Base-by-base conservation (phyloP, 2,888 invertebrate genomes). In the Stenolophus ochropezus region DNA sequence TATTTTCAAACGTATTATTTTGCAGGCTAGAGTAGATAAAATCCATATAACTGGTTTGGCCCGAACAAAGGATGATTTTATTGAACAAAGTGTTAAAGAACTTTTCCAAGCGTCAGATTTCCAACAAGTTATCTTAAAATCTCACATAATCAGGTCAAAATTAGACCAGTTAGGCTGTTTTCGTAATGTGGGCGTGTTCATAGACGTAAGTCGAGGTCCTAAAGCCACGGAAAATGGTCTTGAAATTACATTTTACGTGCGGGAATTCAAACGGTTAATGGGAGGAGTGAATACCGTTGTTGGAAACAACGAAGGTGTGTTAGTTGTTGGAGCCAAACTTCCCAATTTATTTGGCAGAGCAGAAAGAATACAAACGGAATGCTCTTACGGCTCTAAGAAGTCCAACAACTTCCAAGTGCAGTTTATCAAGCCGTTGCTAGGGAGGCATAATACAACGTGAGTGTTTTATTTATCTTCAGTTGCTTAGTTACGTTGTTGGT, bases 311-410 rank as follows among this genome's bases (percentile, higher is more conserved):
- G 97, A 98, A 87, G 98, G 97, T 0, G 95, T 96, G 20, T 88
- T 98, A 27, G 93, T 95, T 20, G 89, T 95, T 8, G 94, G 95
- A 74, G 90, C 95, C 76, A 92, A 93, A 85, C 90, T 95, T 83
- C 96, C 97, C 0, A 98, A 98, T 90, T 89, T 97, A 76, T 91
- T 94, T 85, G 98, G 98, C 0, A 92, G 98, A 79, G 98, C 97
- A 0, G 98, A 98, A 91, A 91, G 92, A 33, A 85, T 97, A 6
- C 94, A 94, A 84, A 91, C 94, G 16, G 96, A 97, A 88, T 97
- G 96, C 89, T 95, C 95, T 82, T 94, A 96, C 87, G 97, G 97
- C 27, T 94, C 94, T 83, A 94, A 95, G 86, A 93, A 94, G 86
- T 94, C 96, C 0, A 94, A 95, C 85, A 96, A 96, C 87, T 94